These are phyloP conservation scores for Brachionus angularis DNA, from an alignment of 1,140 invertebrate genomes.

Conservation along the genomic window DNA sequence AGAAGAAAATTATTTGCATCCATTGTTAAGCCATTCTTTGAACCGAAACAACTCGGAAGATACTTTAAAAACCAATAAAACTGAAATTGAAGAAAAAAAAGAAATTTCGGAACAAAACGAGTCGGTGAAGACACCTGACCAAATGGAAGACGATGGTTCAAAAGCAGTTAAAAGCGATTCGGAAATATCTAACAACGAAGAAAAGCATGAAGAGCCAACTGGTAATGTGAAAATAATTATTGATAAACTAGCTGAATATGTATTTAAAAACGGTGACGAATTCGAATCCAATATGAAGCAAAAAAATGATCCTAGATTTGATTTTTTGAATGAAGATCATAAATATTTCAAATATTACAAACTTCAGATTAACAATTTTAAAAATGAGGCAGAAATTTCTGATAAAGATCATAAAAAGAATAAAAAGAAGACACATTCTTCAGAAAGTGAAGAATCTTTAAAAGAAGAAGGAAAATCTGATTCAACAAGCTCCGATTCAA, in stretches of 20 bases:
- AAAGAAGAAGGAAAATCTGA: not conserved
- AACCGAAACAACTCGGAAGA: constrained; percentile 9
- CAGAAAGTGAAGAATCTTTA: not conserved
- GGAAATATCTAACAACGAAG: not conserved
- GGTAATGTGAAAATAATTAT: constrained; percentile 73
- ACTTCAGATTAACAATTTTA: constrained; percentile 44
- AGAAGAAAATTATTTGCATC: constrained; percentile 72
- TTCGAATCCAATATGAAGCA: constrained; percentile 81
- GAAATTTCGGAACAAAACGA: not conserved
- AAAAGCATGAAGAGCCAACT: constrained; percentile 13
- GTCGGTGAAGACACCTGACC: not conserved
- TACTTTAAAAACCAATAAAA: not conserved
- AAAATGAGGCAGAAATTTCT: constrained; percentile 10
- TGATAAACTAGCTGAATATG: constrained; percentile 91
- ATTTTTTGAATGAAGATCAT: constrained; percentile 70
- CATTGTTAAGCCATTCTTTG: constrained; percentile 49
- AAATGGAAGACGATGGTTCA: not conserved
- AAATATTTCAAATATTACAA: constrained; percentile 72
- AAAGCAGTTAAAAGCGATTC: not conserved
- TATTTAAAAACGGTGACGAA: constrained; percentile 83
- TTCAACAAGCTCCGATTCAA: not conserved
- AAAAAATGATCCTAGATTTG: constrained; percentile 79
- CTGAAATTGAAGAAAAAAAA: not conserved
- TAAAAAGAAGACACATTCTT: not conserved
- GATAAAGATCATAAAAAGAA: not conserved